Base-by-base conservation (phyloP, 37 sponge, comb jelly and placozoan species). In the Spongilla lacustris region DNA sequence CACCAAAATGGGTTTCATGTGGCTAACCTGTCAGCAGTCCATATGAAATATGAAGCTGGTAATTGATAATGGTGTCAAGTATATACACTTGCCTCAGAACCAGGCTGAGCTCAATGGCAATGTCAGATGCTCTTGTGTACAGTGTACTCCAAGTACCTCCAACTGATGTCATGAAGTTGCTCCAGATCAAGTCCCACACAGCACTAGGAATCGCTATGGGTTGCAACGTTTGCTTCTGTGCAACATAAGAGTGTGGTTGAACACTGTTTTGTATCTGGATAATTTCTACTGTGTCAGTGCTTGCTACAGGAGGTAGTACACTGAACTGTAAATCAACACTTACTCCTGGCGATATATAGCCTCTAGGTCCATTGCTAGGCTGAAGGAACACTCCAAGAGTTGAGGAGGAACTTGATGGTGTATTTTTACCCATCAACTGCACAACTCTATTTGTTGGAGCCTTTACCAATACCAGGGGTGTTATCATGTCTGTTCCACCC, bases 171-270 rank as follows among this genome's bases (percentile, higher is more conserved):
- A 77, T 21, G 41, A 77, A 69, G 28, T 85, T 85, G 21, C 67
- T 49, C 85, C 85, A 85, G 0, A 85, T 77, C 2, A 66, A 38
- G 32, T 85, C 85, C 77, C 77, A 85, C 13, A 48, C 71, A 37
- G 38, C 26, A 30, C 36, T 50, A 17, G 77, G 71, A 27, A 85
- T 31, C 9, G 22, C 38, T 25, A 69, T 13, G 24, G 85, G 85
- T 48, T 36, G 66, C 13, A 85, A 48, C 9, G 26, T 21, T 23
- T 68, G 48, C 36, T 68, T 85, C 28, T 72, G 38, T 25, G 76
- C 48, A 22, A 77, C 26, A 68, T 77, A 85, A 23, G 38, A 3
- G 68, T 85, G 85, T 27, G 48, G 28, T 14, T 68, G 46, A 2
- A 26, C 24, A 4, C 34, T 14, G 24, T 76, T 58, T n/a, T 33